Conservation (phyloP, 2,888 invertebrate species). For the Salticus scenicus region DNA sequence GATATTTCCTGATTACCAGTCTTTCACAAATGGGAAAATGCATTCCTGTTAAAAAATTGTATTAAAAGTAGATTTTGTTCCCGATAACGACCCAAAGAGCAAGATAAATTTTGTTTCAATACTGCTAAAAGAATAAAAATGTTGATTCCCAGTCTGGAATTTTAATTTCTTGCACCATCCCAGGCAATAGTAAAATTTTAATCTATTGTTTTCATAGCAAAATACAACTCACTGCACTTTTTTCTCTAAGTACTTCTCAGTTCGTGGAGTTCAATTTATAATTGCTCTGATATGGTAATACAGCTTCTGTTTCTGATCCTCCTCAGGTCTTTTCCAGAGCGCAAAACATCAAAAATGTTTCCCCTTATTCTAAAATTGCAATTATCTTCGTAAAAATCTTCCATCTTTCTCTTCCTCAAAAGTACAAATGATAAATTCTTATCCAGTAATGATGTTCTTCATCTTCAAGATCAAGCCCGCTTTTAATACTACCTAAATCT, state of each 20-base stretch:
- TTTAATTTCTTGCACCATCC: too few relatives aligned
- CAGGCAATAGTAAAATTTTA: too few relatives aligned
- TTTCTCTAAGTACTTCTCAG: not conserved
- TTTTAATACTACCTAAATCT: slow-evolving; percentile 5
- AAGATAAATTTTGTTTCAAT: too few relatives aligned
- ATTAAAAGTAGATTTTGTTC: too few relatives aligned
- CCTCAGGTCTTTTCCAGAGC: not conserved
- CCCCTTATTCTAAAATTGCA: not conserved
- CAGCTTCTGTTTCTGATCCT: not conserved
- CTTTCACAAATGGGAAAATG: too few relatives aligned
- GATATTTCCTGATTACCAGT: too few relatives aligned
- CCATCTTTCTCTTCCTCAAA: slow-evolving; percentile 36
- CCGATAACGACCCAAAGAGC: too few relatives aligned
- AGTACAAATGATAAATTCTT: slow-evolving; percentile 61
- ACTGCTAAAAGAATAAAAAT: too few relatives aligned
- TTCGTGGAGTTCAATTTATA: not conserved
- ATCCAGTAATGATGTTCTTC: slow-evolving; percentile 33
- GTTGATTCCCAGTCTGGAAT: too few relatives aligned
- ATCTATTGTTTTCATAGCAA: too few relatives aligned
- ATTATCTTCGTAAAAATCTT: slow-evolving; percentile 48
- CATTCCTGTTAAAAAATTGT: too few relatives aligned
- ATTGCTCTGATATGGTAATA: slow-evolving; percentile 19
- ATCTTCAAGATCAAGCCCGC: slow-evolving; percentile 17
- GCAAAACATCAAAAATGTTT: slow-evolving; percentile 16
- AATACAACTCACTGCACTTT: too few relatives aligned